Conservation (phyloP, 2,113 vertebrate genomes). For the Catharus bicknelli region DNA sequence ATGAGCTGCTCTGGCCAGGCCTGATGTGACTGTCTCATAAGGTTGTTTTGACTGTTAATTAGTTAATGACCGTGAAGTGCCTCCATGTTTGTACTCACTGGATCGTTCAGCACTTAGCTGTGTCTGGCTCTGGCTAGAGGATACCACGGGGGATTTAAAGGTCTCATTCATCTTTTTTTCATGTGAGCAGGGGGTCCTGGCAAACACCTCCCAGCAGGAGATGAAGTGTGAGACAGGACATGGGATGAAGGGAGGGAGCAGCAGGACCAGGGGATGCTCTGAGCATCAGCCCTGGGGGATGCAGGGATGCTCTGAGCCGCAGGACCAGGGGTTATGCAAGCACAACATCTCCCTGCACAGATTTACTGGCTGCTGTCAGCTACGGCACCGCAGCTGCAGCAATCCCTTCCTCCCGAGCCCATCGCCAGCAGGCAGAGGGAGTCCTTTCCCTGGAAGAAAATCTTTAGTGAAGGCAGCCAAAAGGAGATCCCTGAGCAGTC, state of each 20-base stretch:
- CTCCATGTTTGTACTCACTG: not conserved
- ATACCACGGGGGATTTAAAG: not conserved
- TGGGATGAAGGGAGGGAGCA: not conserved
- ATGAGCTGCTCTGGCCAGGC: not conserved
- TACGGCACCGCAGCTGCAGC: not conserved
- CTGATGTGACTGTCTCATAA: not conserved
- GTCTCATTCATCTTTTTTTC: not conserved
- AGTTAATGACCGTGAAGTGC: constrained; percentile 37
- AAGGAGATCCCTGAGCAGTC: constrained; percentile 20
- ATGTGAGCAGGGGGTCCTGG: accelerated
- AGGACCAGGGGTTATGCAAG: constrained; percentile 14
- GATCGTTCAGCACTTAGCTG: not conserved
- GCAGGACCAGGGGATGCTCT: not conserved
- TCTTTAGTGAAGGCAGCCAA: not conserved
- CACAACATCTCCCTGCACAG: not conserved
- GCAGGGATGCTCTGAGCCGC: not conserved
- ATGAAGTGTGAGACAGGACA: not conserved
- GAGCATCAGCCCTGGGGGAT: not conserved
- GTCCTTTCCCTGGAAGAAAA: constrained; percentile 59
- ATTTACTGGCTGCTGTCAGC: constrained; percentile 34
- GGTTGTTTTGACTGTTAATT: constrained; percentile 22
- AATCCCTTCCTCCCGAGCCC: not conserved
- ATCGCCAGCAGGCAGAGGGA: constrained; percentile 62
- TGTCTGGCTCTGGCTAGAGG: not conserved
- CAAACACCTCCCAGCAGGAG: not conserved